These are phyloP conservation scores for Hirundo rustica DNA, from an alignment of 2,797 vertebrate genomes.

Conservation along the genomic window DNA sequence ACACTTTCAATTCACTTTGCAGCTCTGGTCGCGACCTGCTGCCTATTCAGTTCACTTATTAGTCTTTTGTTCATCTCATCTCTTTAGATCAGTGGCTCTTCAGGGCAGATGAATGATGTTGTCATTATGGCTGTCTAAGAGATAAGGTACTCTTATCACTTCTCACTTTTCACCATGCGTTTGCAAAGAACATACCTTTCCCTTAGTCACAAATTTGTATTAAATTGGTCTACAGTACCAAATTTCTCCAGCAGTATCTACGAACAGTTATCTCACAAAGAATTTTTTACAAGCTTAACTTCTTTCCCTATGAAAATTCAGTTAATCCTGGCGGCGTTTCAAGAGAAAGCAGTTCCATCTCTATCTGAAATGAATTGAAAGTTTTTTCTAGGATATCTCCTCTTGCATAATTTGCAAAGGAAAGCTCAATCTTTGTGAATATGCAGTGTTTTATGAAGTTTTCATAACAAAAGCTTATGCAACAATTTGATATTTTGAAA, in stretches of 20 bases:
- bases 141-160: neutral
- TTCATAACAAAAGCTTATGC: neutral
- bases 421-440: neutral
- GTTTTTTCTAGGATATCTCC: neutral
- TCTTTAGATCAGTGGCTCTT: conserved; percentile 1
- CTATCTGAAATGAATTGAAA: neutral
- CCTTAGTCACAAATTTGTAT: neutral
- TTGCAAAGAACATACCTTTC: neutral
- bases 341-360: neutral
- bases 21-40: neutral
- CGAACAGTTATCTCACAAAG: neutral
- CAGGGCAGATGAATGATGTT: neutral
- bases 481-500: neutral
- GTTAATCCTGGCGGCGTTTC: neutral
- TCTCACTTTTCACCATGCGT: neutral
- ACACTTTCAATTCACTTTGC: neutral
- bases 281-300: neutral
- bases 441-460: neutral
- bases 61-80: neutral
- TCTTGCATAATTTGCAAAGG: neutral
- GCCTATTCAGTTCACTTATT: neutral
- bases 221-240: neutral
- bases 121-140: neutral
- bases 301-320: neutral
- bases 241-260: neutral